These are phyloP conservation scores for Polydesmus complanatus DNA, from an alignment of 2,888 invertebrate species.

Conservation along the genomic window DNA sequence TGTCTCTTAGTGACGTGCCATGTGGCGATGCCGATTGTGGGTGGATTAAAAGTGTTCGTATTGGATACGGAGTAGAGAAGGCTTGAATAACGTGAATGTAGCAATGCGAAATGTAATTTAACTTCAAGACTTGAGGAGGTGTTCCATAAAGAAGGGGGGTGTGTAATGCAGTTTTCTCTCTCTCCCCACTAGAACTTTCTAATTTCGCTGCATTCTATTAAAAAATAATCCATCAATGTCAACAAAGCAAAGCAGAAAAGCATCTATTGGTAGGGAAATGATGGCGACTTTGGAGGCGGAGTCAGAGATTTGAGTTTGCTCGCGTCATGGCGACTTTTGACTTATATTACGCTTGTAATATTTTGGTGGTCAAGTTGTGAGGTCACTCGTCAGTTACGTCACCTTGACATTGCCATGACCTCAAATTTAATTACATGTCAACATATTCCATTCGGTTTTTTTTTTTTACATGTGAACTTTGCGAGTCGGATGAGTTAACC, in stretches of 20 bases:
- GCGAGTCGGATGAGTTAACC: no score
- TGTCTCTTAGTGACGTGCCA: background rate
- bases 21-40: background rate
- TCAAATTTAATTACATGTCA: background rate
- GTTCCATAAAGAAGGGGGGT: background rate
- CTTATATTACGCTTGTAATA: background rate
- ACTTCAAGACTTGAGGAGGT: conserved; percentile 10
- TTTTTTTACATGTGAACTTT: no score
- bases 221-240: conserved; percentile 20
- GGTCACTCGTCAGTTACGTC: background rate
- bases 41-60: background rate
- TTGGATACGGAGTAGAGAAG: background rate
- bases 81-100: background rate
- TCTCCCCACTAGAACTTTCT: conserved; percentile 10
- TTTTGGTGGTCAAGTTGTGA: background rate
- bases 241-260: conserved; percentile 1
- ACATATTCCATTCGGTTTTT: no score
- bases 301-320: background rate
- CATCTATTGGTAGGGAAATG: background rate
- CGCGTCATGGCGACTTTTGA: background rate
- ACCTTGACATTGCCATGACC: background rate
- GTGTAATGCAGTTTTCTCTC: background rate
- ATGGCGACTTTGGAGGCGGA: background rate
- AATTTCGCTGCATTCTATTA: conserved; percentile 18
- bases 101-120: conserved; percentile 14